Base-by-base conservation (phyloP, 2,888 invertebrate species). In the Acrobasis suavella region DNA sequence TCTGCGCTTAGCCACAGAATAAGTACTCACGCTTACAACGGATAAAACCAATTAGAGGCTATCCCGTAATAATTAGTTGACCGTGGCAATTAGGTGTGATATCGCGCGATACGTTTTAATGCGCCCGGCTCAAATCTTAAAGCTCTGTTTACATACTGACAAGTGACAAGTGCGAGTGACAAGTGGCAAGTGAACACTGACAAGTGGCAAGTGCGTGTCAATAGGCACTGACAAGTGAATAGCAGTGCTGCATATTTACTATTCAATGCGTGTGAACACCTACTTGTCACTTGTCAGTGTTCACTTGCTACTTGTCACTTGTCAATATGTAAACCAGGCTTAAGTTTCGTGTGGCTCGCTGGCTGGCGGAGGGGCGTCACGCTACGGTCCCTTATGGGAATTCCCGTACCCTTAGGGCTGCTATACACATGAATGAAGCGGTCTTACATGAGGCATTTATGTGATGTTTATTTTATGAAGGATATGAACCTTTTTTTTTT, bases 61-160 rank as follows among this genome's bases (percentile, higher is more conserved):
- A 56, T 56, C 42, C 56, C 38, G 54, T 55, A 38, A 39, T 38
- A 55, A 55, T 39, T 9, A 55, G 9, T 55, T 38, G 37, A 52
- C 32, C 38, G 54, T n/a, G 38, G 54, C 54, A 38, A 55, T 42
- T 38, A 54, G 15, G 37, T 54, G 56, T 16, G 16, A 56, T 56
- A 56, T 16, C 17, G 56, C 14, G 16, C 56, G 56, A 42, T 42
- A 56, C 17, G 9, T 56, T 56, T 42, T 32, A 42, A 56, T 56
- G 12, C 39, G 39, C 42, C 22, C 14, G 42, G n/a, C 32, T 37
- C 55, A 38, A 56, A 56, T 46, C 56, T 14, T 56, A 56, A 22
- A 3, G 22, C 22, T 1, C 22, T 3, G 22, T 1, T 2, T 3
- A 22, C 22, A n/a, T n/a, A n/a, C n/a, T n/a, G n/a, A n/a, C n/a